phyloP scores from a whole-genome alignment of 1,140 invertebrate species.

The Apocrypta bakeri region DNA sequence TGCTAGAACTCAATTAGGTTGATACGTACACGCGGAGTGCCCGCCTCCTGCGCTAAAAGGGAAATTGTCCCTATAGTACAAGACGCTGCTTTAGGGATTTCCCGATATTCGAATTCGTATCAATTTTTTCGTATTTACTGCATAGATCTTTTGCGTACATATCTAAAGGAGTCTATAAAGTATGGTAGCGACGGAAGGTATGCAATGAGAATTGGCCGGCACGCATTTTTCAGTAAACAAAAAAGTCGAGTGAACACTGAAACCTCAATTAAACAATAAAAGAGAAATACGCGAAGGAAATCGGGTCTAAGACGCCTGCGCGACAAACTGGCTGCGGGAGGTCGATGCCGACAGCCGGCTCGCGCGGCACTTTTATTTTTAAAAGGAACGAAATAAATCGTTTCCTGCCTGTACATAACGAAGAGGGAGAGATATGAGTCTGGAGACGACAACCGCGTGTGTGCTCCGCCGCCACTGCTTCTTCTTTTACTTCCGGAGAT shows the following conservation, averaged over 20 bases:
- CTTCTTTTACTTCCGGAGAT: conserved; percentile 39
- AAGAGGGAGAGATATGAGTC: not conserved
- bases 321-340: conserved; percentile 6
- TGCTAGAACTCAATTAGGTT: not conserved
- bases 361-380: conserved; percentile 22
- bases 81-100: not conserved
- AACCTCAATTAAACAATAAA: not conserved
- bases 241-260: too few relatives aligned
- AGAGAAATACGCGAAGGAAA: not conserved
- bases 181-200: too few relatives aligned
- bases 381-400: conserved; percentile 45
- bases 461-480: not conserved
- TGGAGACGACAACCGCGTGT: not conserved
- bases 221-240: too few relatives aligned
- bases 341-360: not conserved
- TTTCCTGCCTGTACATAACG: conserved; percentile 17
- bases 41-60: not conserved
- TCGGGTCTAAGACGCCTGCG: not conserved
- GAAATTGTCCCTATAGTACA: not conserved
- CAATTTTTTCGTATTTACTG: not conserved
- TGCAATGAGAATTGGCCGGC: too few relatives aligned
- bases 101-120: not conserved
- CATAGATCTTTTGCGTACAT: too few relatives aligned
- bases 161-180: too few relatives aligned
- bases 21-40: not conserved